Conservation (phyloP, 2,888 invertebrate species). For the Cheilosia impressa region DNA sequence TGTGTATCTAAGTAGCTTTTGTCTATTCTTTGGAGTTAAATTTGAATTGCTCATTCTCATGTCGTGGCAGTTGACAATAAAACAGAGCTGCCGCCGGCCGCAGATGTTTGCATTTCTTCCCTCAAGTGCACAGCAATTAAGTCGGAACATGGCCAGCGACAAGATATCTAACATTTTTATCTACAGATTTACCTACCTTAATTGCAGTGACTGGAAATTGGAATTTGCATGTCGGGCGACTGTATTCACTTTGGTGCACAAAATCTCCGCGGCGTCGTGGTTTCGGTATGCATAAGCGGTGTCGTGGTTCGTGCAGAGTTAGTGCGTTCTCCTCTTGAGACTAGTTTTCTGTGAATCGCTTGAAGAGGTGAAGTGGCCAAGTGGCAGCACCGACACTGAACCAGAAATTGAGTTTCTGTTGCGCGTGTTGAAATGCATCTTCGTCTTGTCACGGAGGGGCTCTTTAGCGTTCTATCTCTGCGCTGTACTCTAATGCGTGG, state of each 20-base stretch:
- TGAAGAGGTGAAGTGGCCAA: constrained; percentile 47
- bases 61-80: constrained; percentile 55
- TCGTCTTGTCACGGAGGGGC: constrained; percentile 22
- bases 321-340: constrained; percentile 61
- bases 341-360: constrained; percentile 56
- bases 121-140: constrained; percentile 64
- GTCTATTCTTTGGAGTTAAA: constrained; percentile 16
- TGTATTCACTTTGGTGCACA: constrained; percentile 43
- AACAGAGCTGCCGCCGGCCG: constrained; percentile 23
- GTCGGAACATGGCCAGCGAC: constrained; percentile 42
- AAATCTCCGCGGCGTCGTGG: background rate
- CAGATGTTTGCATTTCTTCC: constrained; percentile 6
- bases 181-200: constrained; percentile 58
- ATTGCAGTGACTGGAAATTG: constrained; percentile 45
- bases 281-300: constrained; percentile 1
- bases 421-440: constrained; percentile 45
- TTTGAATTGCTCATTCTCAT: constrained; percentile 4
- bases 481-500: constrained; percentile 39
- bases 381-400: constrained; percentile 35
- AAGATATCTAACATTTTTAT: constrained; percentile 67
- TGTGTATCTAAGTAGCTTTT: constrained; percentile 17
- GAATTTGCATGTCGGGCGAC: constrained; percentile 55
- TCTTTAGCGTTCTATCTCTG: constrained; percentile 9
- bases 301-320: constrained; percentile 1
- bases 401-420: constrained; percentile 46